Evolutionary conservation across 2,113 vertebrate species (phyloP).

Genomic region (Mastomys coucha): DNA sequence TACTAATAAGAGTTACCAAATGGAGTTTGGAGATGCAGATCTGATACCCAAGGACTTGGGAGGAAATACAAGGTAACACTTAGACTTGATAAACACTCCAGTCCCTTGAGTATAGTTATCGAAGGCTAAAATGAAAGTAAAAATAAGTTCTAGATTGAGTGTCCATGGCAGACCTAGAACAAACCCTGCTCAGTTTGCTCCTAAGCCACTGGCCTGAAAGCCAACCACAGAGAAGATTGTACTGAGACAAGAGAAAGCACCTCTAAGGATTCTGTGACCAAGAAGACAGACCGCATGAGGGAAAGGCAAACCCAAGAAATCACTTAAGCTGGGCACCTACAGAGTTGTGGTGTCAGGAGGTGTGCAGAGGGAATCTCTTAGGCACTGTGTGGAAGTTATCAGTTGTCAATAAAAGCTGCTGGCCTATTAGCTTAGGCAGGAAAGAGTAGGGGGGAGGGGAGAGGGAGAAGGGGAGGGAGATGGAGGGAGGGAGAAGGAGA

Average conservation of each 20-base stretch:
- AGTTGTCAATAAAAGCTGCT: too few relatives aligned
- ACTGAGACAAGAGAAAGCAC: background rate
- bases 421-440: too few relatives aligned
- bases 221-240: background rate
- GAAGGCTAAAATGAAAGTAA: background rate
- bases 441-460: too few relatives aligned
- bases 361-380: too few relatives aligned
- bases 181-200: background rate
- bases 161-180: background rate
- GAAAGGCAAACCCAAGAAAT: background rate
- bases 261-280: background rate
- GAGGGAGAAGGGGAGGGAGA: too few relatives aligned
- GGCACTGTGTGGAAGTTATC: too few relatives aligned
- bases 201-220: background rate
- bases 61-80: background rate
- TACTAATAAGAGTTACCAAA: background rate
- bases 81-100: background rate
- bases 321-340: background rate
- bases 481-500: too few relatives aligned
- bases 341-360: background rate
- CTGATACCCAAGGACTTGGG: too few relatives aligned
- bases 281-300: background rate
- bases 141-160: background rate
- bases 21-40: background rate
- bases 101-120: too few relatives aligned